Conservation (phyloP, 2,888 invertebrate species). For the Balanococcus diminutus region DNA sequence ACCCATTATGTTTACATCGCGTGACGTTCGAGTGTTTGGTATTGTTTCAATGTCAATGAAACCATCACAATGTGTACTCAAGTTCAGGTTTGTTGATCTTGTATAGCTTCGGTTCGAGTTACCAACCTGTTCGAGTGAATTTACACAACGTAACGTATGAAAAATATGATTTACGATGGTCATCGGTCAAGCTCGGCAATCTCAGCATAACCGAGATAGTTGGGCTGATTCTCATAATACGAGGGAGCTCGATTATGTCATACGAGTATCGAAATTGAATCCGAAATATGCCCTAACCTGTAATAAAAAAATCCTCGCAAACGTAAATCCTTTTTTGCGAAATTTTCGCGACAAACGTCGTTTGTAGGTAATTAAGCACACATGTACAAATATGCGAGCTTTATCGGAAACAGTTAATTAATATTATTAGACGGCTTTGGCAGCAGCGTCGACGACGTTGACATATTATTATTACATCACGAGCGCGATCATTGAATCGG, state of each 20-base stretch:
- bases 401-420: slow-evolving; percentile 35
- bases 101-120: background rate
- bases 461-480: background rate
- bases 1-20: slow-evolving; percentile 20
- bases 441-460: background rate
- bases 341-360: background rate
- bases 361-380: background rate
- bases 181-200: background rate
- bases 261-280: background rate
- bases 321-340: slow-evolving; percentile 30
- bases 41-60: slow-evolving; percentile 42
- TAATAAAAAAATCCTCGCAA: background rate
- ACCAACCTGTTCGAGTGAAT: background rate
- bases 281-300: background rate
- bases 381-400: background rate
- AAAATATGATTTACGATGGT: background rate
- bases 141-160: background rate
- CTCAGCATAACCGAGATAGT: background rate
- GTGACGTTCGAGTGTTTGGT: background rate
- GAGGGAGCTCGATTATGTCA: background rate
- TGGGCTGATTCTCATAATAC: background rate
- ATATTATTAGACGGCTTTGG: background rate
- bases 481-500: slow-evolving; percentile 18
- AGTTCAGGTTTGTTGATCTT: slow-evolving; percentile 36
- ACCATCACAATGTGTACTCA: background rate